These are phyloP conservation scores for Macropus fuliginosus DNA, from an alignment of 2,797 vertebrate genomes.

Conservation along the genomic window DNA sequence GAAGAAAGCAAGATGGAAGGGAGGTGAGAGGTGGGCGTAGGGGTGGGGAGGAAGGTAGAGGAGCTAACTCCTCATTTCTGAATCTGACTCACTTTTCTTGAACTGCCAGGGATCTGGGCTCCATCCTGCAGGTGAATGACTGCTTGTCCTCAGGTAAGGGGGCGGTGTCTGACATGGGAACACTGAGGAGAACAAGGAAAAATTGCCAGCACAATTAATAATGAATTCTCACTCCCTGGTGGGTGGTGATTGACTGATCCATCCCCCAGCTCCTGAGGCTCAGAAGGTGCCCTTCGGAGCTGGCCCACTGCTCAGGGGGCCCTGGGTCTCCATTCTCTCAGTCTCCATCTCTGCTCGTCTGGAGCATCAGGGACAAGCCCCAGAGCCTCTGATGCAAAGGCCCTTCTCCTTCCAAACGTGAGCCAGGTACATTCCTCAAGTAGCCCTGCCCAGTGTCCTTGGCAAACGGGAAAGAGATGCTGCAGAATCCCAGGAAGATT, in stretches of 20 bases:
- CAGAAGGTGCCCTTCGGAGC: not conserved
- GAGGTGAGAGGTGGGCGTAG: no score
- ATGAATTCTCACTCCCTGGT: not conserved
- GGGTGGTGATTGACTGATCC: not conserved
- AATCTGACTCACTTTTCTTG: no score
- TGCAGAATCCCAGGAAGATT: no score
- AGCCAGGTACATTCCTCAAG: not conserved
- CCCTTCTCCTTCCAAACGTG: accelerated
- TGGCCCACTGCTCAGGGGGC: not conserved
- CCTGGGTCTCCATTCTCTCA: not conserved
- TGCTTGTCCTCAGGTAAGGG: constrained; percentile 56
- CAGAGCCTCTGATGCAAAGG: not conserved
- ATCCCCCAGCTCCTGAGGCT: not conserved
- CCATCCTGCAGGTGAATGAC: constrained; percentile 58
- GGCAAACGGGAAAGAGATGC: no score
- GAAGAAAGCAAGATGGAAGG: not conserved
- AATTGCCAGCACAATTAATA: constrained; percentile 23
- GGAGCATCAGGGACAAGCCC: not conserved
- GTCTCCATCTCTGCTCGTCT: not conserved
- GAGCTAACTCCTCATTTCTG: no score
- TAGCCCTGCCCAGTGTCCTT: no score
- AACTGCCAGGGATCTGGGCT: constrained; percentile 21
- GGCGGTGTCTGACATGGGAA: constrained; percentile 73
- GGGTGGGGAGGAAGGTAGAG: no score
- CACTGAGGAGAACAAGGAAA: constrained; percentile 66